Conservation (phyloP, 2,797 vertebrate genomes). For the Pseudochirops corinnae region DNA sequence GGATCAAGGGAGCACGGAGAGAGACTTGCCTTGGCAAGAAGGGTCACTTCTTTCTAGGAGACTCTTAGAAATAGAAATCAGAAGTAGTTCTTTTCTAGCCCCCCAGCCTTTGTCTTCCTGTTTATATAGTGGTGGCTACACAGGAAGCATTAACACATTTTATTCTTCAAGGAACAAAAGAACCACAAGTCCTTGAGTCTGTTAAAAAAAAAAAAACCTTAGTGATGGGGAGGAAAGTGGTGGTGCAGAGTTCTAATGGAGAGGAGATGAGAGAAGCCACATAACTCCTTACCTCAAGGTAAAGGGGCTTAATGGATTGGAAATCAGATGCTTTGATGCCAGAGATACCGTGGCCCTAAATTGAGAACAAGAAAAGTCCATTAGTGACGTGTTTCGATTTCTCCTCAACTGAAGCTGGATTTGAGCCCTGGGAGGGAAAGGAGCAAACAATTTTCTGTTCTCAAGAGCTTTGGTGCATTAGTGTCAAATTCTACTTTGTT, state of each 20-base stretch:
- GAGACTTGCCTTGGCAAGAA: background rate
- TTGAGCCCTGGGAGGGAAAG: slow-evolving; percentile 46
- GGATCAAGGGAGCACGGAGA: background rate
- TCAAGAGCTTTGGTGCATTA: slow-evolving; percentile 59
- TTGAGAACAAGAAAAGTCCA: slow-evolving; percentile 68
- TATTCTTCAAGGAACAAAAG: slow-evolving; percentile 64
- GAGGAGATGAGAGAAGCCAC: slow-evolving; percentile 77
- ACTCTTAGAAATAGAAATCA: background rate
- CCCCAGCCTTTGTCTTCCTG: slow-evolving; percentile 41
- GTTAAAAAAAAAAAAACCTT: slow-evolving; percentile 61
- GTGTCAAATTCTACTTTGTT: slow-evolving; percentile 53
- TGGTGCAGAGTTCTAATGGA: slow-evolving; percentile 55
- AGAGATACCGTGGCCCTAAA: slow-evolving; percentile 55
- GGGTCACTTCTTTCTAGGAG: background rate
- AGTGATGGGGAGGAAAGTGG: slow-evolving; percentile 50
- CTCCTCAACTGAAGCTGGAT: slow-evolving; percentile 54
- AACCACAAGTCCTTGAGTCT: slow-evolving; percentile 68
- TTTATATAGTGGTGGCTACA: background rate
- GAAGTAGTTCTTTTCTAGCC: slow-evolving; percentile 32
- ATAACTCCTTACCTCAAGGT: slow-evolving; percentile 41
- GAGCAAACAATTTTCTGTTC: slow-evolving; percentile 48
- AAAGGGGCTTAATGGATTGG: slow-evolving; percentile 64
- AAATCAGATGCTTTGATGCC: slow-evolving; percentile 55
- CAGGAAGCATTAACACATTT: slow-evolving; percentile 62
- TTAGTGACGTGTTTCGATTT: slow-evolving; percentile 68